phyloP scores from a whole-genome alignment of 2,113 vertebrate species.

The Kobus ellipsiprymnus region DNA sequence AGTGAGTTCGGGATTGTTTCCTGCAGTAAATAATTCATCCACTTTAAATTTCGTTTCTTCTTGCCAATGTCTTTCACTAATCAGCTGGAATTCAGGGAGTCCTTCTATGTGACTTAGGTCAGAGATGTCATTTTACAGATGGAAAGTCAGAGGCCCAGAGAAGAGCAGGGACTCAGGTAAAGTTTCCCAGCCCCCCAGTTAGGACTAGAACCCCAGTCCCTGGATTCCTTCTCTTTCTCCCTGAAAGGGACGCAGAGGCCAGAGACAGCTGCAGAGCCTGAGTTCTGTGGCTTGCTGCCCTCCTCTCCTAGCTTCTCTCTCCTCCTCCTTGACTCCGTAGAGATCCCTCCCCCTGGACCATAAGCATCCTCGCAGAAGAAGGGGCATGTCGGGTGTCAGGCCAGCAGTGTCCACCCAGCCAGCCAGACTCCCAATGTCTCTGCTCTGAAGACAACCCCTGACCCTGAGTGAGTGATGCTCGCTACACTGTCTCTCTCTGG shows the following conservation, averaged over 20 bases:
- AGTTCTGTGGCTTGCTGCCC: fast-evolving
- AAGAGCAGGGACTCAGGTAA: neutral
- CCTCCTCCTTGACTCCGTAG: neutral
- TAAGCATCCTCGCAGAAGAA: neutral
- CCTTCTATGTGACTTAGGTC: neutral
- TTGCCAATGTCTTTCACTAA: no score
- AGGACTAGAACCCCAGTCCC: neutral
- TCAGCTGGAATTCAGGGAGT: neutral
- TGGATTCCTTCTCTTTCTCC: neutral
- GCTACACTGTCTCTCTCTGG: fast-evolving
- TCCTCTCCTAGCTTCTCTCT: neutral
- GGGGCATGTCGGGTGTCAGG: no score
- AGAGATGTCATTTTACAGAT: neutral
- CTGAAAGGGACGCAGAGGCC: neutral
- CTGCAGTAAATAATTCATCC: constrained; percentile 80
- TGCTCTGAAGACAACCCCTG: neutral
- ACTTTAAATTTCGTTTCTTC: constrained; percentile 70
- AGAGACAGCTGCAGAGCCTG: neutral
- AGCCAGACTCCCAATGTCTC: neutral
- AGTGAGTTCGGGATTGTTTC: constrained; percentile 77
- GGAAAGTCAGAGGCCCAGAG: neutral
- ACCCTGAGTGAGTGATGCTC: fast-evolving
- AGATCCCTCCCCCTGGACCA: neutral
- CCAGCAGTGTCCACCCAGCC: neutral
- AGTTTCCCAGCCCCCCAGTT: neutral